Conservation (phyloP, 2,113 vertebrate genomes). For the Agapornis roseicollis region DNA sequence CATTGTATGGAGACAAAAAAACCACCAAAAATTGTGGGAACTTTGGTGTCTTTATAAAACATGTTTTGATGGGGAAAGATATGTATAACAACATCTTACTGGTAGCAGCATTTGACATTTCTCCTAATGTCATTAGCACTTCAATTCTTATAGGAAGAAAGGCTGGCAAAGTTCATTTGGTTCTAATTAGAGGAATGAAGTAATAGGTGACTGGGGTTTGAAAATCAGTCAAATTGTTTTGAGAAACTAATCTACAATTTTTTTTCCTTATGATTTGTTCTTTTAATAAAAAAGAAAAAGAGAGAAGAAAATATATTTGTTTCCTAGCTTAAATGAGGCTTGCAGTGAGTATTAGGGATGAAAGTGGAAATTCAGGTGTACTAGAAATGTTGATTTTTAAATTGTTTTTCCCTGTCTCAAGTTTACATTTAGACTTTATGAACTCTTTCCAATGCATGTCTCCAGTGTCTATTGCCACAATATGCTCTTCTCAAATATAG, state of each 20-base stretch:
- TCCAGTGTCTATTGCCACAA: background rate
- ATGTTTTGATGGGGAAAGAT: slow-evolving; percentile 9
- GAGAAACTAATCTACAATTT: background rate
- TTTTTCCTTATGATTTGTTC: background rate
- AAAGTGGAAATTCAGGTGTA: background rate
- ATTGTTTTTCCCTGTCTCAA: background rate
- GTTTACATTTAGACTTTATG: background rate
- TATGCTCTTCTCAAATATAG: background rate
- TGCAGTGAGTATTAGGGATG: background rate
- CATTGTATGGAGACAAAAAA: background rate
- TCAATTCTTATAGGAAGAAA: slow-evolving; percentile 33
- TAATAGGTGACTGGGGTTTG: background rate
- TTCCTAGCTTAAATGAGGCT: background rate
- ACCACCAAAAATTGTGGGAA: slow-evolving; percentile 17
- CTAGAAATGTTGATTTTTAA: background rate
- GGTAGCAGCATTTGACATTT: slow-evolving; percentile 4
- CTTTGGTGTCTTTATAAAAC: slow-evolving; percentile 3
- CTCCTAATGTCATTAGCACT: slow-evolving; percentile 10
- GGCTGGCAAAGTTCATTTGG: background rate
- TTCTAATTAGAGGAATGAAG: slow-evolving; percentile 23
- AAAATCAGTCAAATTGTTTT: background rate
- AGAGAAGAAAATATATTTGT: background rate
- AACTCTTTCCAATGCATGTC: background rate
- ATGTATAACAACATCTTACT: background rate
- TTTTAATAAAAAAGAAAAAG: background rate